phyloP scores from a whole-genome alignment of 2,113 vertebrate species.

The Pterocles gutturalis region DNA sequence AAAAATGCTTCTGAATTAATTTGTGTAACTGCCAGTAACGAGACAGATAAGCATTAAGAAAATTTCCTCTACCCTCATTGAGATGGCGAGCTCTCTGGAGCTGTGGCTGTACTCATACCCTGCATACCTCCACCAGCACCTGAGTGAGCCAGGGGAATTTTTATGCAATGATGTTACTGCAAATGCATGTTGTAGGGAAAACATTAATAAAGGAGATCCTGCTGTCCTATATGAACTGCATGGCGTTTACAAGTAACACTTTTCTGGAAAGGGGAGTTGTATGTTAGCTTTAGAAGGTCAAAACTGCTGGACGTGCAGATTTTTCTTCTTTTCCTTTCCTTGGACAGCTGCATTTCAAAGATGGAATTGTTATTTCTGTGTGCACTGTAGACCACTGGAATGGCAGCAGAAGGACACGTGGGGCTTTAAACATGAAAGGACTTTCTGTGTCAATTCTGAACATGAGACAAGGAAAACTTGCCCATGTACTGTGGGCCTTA shows the following conservation, averaged over 20 bases:
- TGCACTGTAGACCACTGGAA: neutral
- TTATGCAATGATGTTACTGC: neutral
- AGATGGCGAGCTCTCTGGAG: neutral
- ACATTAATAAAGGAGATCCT: neutral
- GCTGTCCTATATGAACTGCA: neutral
- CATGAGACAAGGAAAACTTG: neutral
- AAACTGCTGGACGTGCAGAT: neutral
- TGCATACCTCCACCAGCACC: neutral
- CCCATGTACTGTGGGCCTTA: neutral
- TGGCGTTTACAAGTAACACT: neutral
- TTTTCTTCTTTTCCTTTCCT: neutral
- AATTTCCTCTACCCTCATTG: neutral
- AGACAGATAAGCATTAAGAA: neutral
- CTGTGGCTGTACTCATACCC: rapidly evolving
- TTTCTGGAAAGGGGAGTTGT: neutral
- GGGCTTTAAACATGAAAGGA: neutral
- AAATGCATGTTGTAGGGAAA: neutral
- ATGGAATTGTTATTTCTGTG: neutral
- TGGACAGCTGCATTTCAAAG: neutral
- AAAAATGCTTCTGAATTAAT: neutral
- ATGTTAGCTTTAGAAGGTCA: neutral
- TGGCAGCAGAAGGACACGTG: neutral
- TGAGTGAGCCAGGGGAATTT: neutral
- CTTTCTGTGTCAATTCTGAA: neutral
- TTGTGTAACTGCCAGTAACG: neutral